phyloP scores from a whole-genome alignment of 2,888 invertebrate genomes.

The Thecophora atra region DNA sequence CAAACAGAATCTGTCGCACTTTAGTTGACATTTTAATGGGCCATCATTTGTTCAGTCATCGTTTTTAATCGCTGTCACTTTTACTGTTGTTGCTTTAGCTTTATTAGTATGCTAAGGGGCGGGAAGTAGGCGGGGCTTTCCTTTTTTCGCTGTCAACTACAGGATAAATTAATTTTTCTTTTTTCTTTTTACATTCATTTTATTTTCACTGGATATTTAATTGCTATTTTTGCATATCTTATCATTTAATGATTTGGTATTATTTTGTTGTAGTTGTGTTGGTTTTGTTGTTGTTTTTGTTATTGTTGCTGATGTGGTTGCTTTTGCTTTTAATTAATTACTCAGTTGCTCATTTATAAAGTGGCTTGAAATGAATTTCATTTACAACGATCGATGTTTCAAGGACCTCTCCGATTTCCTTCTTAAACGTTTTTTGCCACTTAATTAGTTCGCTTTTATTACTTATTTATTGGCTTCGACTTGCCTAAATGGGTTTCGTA shows the following conservation, averaged over 20 bases:
- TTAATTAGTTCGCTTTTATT: no score
- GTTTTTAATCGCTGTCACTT: constrained; percentile 18
- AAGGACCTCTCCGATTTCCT: no score
- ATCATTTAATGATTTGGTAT: not conserved
- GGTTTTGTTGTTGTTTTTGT: no score
- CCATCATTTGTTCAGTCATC: not conserved
- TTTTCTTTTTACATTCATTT: not conserved
- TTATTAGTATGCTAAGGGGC: not conserved
- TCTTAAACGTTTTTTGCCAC: no score
- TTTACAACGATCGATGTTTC: no score
- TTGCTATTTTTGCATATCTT: constrained; percentile 1
- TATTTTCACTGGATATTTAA: not conserved
- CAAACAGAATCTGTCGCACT: not conserved
- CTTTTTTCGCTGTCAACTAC: constrained; percentile 20
- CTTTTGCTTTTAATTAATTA: no score
- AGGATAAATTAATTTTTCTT: not conserved
- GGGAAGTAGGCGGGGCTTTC: not conserved
- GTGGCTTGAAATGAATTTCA: no score
- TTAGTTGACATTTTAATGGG: constrained; percentile 8
- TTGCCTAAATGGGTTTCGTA: no score
- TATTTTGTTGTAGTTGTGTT: no score
- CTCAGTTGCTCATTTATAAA: no score
- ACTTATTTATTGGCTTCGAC: no score
- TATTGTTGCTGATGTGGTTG: no score
- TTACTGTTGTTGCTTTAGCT: not conserved